Conservation (phyloP, 2,888 invertebrate genomes). For the Tetrapedia diversipes region DNA sequence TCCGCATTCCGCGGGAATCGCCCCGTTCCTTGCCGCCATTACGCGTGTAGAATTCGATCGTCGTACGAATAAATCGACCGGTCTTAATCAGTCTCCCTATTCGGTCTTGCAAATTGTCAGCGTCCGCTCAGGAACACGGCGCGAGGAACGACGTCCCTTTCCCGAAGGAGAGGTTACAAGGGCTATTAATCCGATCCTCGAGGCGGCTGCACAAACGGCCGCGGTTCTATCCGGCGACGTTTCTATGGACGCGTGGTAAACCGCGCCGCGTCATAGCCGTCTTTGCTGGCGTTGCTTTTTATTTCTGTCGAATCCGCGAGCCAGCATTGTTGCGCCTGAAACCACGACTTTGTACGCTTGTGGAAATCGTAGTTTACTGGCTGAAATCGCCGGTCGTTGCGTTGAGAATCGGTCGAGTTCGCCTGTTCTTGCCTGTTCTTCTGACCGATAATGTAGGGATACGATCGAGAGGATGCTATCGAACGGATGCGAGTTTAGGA, state of each 20-base stretch:
- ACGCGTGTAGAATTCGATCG: constrained; percentile 26
- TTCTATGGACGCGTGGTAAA: constrained; percentile 70
- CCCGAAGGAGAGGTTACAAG: constrained; percentile 50
- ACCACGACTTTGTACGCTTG: constrained; percentile 75
- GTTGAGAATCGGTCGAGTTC: constrained; percentile 53
- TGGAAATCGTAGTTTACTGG: constrained; percentile 73
- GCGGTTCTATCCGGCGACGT: constrained; percentile 62
- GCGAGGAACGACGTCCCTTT: constrained; percentile 59
- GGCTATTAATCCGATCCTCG: constrained; percentile 66
- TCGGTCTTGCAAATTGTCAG: constrained; percentile 64
- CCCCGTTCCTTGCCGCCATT: neutral
- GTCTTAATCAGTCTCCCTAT: constrained; percentile 58
- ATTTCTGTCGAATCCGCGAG: constrained; percentile 70
- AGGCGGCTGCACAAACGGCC: constrained; percentile 58
- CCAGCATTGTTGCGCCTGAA: constrained; percentile 69
- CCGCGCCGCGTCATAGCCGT: constrained; percentile 42
- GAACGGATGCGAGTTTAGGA: too few species aligned
- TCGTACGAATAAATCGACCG: constrained; percentile 57
- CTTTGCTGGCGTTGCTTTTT: constrained; percentile 62
- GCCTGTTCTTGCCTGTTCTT: constrained; percentile 60
- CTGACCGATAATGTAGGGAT: constrained; percentile 59
- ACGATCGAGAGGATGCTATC: too few species aligned
- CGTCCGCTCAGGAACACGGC: constrained; percentile 55
- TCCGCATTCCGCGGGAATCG: neutral
- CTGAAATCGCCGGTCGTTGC: constrained; percentile 73